Evolutionary conservation across 2,888 invertebrate genomes (phyloP), one percentile per base, ranked within the genome.

Genomic region (Teleiodes luculella): DNA sequence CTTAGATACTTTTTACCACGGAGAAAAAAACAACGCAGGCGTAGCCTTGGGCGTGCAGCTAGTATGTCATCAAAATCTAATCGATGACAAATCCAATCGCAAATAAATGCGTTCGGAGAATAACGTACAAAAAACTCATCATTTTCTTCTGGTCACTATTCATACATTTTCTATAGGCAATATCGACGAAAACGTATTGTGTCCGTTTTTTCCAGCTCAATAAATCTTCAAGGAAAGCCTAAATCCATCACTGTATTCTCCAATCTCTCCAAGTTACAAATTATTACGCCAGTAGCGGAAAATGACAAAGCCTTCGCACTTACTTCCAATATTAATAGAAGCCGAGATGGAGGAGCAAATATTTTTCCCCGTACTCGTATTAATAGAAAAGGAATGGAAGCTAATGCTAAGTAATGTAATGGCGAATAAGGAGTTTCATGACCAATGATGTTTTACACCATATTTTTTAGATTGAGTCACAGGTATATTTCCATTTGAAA

Each of bases 311-410:
- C 54, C 36, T 48, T 48, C 13, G 50, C 45, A 54, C 50, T 50
- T 48, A 47, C 24, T 52, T 39, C 41, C 41, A 18, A 52, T 55
- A 55, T 55, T 52, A 52, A 52, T 55, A 52, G 52, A 36, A 39
- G 18, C n/a, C n/a, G n/a, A n/a, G n/a, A n/a, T n/a, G n/a, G 10
- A 30, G 35, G 35, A 35, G 35, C 55, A 49, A 52, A 52, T 36
- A 48, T 55, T 55, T 55, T 49, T 51, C 35, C 49, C 24, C 36
- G 13, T 45, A 50, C 28, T 45, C 30, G 8, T 45, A 54, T 30
- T 50, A 45, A 50, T 54, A 24, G 43, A 24, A 24, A 3, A 5
- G 20, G 2, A 3, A 11, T 33, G n/a, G 20, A 1, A 13, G 13
- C 10, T 4, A 1, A 18, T 18, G n/a, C n/a, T n/a, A n/a, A n/a